These are phyloP conservation scores for Acanthaster planci DNA, from an alignment of 35 echinoderm and acorn worm species.

Conservation along the genomic window DNA sequence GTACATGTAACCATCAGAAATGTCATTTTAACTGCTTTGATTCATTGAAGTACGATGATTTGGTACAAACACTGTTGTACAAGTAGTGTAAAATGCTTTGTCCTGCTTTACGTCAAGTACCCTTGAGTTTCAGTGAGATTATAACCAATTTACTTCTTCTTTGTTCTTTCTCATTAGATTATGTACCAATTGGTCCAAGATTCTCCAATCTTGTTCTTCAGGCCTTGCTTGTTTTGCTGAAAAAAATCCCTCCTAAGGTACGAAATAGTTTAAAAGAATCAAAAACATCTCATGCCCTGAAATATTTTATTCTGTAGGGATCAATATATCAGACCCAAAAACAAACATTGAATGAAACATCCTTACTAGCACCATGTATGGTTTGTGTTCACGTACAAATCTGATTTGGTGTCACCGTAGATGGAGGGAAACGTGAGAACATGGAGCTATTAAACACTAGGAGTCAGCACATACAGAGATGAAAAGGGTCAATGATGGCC, in stretches of 20 bases:
- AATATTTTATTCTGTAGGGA: neutral
- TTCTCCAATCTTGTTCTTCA: constrained; percentile 97
- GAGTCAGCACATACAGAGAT: too few species aligned
- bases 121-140: too few species aligned
- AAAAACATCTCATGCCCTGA: neutral
- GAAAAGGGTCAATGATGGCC: too few species aligned
- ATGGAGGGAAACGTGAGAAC: too few species aligned
- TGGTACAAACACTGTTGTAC: neutral
- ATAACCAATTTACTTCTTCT: too few species aligned
- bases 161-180: constrained; percentile 61
- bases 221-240: constrained; percentile 86
- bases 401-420: neutral
- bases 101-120: too few species aligned
- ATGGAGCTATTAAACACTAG: too few species aligned
- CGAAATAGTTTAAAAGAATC: neutral
- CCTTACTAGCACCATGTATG: neutral
- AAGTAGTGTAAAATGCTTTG: too few species aligned
- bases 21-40: neutral
- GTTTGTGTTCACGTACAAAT: neutral
- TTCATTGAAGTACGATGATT: neutral
- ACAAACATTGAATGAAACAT: too few species aligned
- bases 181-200: constrained; percentile 94
- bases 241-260: constrained; percentile 97
- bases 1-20: too few species aligned
- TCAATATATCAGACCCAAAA: neutral